These are phyloP conservation scores for Otus scops DNA, from an alignment of 2,797 vertebrate species.

Conservation along the genomic window DNA sequence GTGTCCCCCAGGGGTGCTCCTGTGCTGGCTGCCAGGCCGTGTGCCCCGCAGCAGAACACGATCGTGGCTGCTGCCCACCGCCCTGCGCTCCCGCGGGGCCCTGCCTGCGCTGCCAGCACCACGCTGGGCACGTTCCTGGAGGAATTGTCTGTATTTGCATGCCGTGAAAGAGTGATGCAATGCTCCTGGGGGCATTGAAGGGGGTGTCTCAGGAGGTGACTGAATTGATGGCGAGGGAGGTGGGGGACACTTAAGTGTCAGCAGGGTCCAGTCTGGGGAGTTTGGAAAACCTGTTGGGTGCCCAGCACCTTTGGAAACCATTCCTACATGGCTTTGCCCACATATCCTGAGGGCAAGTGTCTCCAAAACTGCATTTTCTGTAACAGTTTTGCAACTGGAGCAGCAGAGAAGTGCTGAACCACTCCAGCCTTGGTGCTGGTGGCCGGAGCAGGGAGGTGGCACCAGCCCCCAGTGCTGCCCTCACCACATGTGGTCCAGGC, in stretches of 20 bases:
- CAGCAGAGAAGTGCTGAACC: fast-evolving
- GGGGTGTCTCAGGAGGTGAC: not conserved
- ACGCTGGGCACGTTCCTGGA: not conserved
- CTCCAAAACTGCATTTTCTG: not conserved
- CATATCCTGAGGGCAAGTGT: fast-evolving
- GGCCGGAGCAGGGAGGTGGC: not conserved
- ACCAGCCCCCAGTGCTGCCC: not conserved
- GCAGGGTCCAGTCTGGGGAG: fast-evolving
- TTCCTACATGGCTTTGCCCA: not conserved
- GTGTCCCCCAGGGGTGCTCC: not conserved
- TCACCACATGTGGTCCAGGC: fast-evolving
- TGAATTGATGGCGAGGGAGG: not conserved
- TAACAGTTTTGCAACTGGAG: not conserved
- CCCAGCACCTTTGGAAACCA: not conserved
- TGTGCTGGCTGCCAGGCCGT: not conserved
- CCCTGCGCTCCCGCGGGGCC: not conserved
- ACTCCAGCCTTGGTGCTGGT: not conserved
- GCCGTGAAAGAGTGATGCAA: not conserved
- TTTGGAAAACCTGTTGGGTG: not conserved
- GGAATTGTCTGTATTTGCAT: fast-evolving
- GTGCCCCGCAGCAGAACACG: not conserved
- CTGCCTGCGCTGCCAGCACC: not conserved
- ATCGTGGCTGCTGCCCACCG: not conserved
- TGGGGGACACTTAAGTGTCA: not conserved
- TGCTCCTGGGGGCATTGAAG: not conserved